Percentiles rank a stretch among this genome's conserved stretches.
Conservation (phyloP, 2,888 invertebrate species). For the Chrysodeixis includens region DNA sequence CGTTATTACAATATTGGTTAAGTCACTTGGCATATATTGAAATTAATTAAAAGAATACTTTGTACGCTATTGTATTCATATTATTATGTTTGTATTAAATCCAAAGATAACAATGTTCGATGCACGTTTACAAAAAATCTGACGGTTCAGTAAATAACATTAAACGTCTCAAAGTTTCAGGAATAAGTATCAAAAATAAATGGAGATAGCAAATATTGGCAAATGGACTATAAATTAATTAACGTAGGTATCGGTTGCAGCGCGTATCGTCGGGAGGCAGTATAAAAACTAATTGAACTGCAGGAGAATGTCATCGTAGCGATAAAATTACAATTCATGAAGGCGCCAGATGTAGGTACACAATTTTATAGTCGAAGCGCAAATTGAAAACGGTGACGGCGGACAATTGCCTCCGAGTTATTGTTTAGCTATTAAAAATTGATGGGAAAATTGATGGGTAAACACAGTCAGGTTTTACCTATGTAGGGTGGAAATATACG, state of each 20-base stretch:
- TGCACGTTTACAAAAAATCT: no score
- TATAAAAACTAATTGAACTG: constrained; percentile 84
- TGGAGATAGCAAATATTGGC: background rate
- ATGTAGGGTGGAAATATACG: constrained; percentile 19
- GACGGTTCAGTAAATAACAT: background rate
- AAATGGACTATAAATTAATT: constrained; percentile 16
- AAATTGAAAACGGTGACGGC: constrained; percentile 81
- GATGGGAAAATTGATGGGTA: constrained; percentile 58
- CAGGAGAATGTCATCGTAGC: constrained; percentile 77
- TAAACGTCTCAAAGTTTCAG: background rate
- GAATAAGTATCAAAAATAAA: constrained; percentile 14
- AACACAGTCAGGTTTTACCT: constrained; percentile 26
- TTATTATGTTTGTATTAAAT: no score
- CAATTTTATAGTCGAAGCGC: constrained; percentile 78
- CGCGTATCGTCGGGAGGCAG: constrained; percentile 49
- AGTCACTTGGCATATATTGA: no score
- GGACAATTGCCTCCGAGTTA: constrained; percentile 79
- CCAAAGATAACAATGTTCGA: no score
- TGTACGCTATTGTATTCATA: no score
- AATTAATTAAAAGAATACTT: no score
- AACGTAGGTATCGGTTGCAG: constrained; percentile 47
- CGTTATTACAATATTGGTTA: no score
- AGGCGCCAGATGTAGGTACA: constrained; percentile 83
- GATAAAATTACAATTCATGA: constrained; percentile 83
- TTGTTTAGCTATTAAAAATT: constrained; percentile 83